Percentiles rank a stretch among this genome's conserved stretches.
These are phyloP conservation scores for Scaptomyza pallida DNA, from an alignment of 1,140 invertebrate species.

Conservation along the genomic window DNA sequence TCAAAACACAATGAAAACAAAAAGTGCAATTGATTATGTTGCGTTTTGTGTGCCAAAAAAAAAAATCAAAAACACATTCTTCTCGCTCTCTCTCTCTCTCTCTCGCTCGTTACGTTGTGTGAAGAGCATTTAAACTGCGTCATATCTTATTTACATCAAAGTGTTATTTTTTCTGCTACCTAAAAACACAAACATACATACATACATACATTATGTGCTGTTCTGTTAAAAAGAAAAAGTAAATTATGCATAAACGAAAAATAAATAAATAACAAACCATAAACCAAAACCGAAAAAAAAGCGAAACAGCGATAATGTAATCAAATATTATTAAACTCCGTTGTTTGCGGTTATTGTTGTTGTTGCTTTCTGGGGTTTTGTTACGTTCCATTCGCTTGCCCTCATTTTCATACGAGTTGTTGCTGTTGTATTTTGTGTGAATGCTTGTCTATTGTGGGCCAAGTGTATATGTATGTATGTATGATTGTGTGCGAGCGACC, in stretches of 20 bases:
- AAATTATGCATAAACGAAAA: slow-evolving; percentile 16
- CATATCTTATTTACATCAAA: slow-evolving; percentile 39
- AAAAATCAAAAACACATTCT: slow-evolving; percentile 2
- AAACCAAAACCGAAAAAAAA: slow-evolving; percentile 20
- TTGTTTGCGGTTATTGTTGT: slow-evolving; percentile 36
- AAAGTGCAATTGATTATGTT: slow-evolving; percentile 40
- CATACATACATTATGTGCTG: slow-evolving; percentile 4
- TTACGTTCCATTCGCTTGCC: slow-evolving; percentile 73
- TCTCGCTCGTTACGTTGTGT: slow-evolving; percentile 24
- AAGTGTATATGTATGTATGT: slow-evolving; percentile 60
- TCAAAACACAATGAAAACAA: slow-evolving; percentile 61
- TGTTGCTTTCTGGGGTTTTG: slow-evolving; percentile 28
- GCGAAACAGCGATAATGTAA: slow-evolving; percentile 67
- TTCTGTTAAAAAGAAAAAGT: slow-evolving; percentile 18
- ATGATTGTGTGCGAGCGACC: slow-evolving; percentile 45
- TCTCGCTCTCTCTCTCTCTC: too few relatives aligned
- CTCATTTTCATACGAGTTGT: slow-evolving; percentile 55
- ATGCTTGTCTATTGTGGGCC: slow-evolving; percentile 69
- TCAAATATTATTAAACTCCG: slow-evolving; percentile 75
- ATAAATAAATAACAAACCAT: slow-evolving; percentile 5
- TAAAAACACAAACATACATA: slow-evolving; percentile 1
- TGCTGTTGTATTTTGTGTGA: slow-evolving; percentile 35
- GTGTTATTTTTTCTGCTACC: slow-evolving; percentile 36
- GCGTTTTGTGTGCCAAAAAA: slow-evolving; percentile 20
- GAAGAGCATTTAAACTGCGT: slow-evolving; percentile 56